A percentile compares a stretch with the other conserved stretches of the same genome.
Conservation (phyloP, 2,888 invertebrate genomes). For the Dione juno region DNA sequence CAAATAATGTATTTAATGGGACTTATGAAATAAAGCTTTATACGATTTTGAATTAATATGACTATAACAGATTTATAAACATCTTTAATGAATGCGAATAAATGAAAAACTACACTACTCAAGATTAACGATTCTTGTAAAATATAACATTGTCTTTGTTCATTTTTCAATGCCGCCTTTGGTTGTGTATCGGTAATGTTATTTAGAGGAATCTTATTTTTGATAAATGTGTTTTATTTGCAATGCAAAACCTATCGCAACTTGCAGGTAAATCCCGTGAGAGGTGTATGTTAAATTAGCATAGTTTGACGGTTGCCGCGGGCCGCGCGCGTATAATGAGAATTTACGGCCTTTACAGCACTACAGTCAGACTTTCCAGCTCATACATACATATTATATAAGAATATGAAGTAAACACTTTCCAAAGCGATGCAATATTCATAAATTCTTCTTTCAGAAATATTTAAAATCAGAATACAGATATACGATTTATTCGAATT, state of each 20-base stretch:
- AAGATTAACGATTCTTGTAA: no score
- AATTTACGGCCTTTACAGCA: constrained; percentile 63
- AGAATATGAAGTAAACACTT: constrained; percentile 25
- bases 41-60: no score
- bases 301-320: constrained; percentile 65
- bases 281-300: constrained; percentile 68
- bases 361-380: constrained; percentile 52
- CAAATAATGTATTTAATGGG: neutral
- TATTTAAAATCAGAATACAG: constrained; percentile 2
- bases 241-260: constrained; percentile 35
- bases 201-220: neutral
- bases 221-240: constrained; percentile 13
- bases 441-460: constrained; percentile 19
- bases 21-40: no score
- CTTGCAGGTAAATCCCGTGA: constrained; percentile 43
- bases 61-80: no score
- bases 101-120: no score
- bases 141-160: no score
- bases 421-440: constrained; percentile 20
- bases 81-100: no score
- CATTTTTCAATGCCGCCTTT: no score
- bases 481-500: no score
- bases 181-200: no score
- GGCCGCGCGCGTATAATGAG: constrained; percentile 59
- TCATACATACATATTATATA: constrained; percentile 45